A percentile compares a stretch with the other conserved stretches of the same genome.
Conservation (phyloP, 2,797 vertebrate species). For the Pangasius djambal region DNA sequence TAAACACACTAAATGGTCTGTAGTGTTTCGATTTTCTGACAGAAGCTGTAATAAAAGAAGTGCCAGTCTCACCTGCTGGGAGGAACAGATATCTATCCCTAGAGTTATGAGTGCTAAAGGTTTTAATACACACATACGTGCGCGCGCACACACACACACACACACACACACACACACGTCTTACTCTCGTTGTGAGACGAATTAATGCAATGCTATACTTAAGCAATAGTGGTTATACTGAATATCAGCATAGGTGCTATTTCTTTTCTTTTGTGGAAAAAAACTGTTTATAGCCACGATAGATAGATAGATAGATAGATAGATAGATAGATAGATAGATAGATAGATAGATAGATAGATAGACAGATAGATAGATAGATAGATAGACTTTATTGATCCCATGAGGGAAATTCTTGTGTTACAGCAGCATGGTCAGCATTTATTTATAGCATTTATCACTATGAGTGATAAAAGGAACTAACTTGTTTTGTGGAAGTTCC, state of each 20-base stretch:
- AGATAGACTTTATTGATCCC: too few species aligned
- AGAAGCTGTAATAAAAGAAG: slow-evolving; percentile 9
- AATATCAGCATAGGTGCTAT: neutral
- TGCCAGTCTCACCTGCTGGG: neutral
- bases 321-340: too few species aligned
- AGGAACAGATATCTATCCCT: neutral
- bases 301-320: neutral
- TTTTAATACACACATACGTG: too few species aligned
- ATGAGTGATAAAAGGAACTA: neutral
- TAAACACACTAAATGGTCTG: slow-evolving; percentile 9
- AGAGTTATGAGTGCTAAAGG: slow-evolving; percentile 7
- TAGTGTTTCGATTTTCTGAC: slow-evolving; percentile 44
- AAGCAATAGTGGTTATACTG: neutral
- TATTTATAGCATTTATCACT: too few species aligned
- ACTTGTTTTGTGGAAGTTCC: neutral
- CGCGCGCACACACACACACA: neutral
- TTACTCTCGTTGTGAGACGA: too few species aligned
- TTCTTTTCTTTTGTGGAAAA: neutral
- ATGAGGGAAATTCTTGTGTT: too few species aligned
- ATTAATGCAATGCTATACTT: neutral
- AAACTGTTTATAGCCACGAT: neutral
- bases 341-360: too few species aligned
- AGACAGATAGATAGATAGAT: too few species aligned
- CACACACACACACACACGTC: neutral
- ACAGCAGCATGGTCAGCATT: too few species aligned